These are phyloP conservation scores for Ptilorrhoa leucosticta DNA, from an alignment of 2,113 vertebrate species.

Conservation along the genomic window DNA sequence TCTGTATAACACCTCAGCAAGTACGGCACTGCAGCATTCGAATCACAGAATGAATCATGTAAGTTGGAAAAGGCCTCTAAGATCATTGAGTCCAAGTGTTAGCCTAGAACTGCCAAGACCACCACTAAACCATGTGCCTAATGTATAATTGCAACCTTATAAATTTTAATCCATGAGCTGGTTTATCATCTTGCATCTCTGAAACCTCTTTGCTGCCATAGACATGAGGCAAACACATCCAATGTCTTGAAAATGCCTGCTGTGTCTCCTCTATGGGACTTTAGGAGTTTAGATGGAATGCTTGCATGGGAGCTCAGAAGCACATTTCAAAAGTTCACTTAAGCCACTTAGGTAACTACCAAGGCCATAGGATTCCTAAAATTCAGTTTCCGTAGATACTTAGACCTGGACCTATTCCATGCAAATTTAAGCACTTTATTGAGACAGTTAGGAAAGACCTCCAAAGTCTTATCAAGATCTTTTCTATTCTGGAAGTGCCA, in stretches of 20 bases:
- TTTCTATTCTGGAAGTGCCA: background rate
- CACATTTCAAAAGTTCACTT: background rate
- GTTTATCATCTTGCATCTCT: background rate
- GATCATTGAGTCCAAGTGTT: background rate
- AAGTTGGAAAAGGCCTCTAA: background rate
- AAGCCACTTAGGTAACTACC: background rate
- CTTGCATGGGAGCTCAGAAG: background rate
- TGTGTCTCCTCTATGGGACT: background rate
- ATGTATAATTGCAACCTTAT: background rate
- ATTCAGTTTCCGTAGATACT: background rate
- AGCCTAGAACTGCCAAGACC: background rate
- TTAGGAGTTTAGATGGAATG: background rate
- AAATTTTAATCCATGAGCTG: background rate
- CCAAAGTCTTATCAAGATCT: background rate
- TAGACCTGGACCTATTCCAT: background rate
- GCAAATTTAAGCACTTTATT: background rate
- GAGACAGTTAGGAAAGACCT: background rate
- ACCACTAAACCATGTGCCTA: background rate
- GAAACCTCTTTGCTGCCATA: background rate
- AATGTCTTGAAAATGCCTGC: background rate
- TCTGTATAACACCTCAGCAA: background rate
- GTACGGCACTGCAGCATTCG: background rate
- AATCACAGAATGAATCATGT: background rate
- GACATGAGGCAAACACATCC: background rate
- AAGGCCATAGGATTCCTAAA: background rate